Evolutionary conservation across 2,113 vertebrate species (phyloP).

Genomic region (Epinephelus cyanopodus): DNA sequence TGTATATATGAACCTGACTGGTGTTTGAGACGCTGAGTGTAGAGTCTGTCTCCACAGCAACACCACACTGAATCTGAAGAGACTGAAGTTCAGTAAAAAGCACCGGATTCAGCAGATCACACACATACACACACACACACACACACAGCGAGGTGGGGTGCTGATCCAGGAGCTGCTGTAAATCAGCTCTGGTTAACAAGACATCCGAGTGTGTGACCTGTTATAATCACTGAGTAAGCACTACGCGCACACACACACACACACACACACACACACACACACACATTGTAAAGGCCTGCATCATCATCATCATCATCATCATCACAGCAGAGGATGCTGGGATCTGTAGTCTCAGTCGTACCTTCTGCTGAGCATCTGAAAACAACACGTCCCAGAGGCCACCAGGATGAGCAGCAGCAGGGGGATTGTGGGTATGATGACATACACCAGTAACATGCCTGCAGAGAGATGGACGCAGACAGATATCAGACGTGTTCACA

Average conservation of each 20-base stretch:
- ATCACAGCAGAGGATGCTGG: not conserved
- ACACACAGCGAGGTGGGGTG: not conserved
- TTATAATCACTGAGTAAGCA: constrained; percentile 39
- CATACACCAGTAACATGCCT: constrained; percentile 96
- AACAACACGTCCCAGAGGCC: constrained; percentile 95
- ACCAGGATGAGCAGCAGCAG: constrained; percentile 95
- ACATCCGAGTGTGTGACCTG: not conserved
- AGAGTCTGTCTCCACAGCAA: too few species aligned
- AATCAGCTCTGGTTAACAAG: constrained; percentile 30
- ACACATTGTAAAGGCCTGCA: not conserved
- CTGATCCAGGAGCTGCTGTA: constrained; percentile 13
- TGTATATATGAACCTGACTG: too few species aligned
- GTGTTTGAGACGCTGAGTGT: too few species aligned
- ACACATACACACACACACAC: constrained; percentile 4
- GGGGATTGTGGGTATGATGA: constrained; percentile 96
- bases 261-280: not conserved
- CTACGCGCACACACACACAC: not conserved
- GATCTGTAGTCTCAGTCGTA: constrained; percentile 64
- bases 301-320: too few species aligned
- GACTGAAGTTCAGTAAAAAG: not conserved
- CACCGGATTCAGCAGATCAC: not conserved
- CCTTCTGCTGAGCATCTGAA: constrained; percentile 95
- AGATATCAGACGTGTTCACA: not conserved
- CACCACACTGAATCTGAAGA: too few species aligned
- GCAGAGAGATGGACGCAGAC: constrained; percentile 14